Evolutionary conservation across 64 coral and sea anemone species (phyloP).

Genomic region (Stylophora pistillata): DNA sequence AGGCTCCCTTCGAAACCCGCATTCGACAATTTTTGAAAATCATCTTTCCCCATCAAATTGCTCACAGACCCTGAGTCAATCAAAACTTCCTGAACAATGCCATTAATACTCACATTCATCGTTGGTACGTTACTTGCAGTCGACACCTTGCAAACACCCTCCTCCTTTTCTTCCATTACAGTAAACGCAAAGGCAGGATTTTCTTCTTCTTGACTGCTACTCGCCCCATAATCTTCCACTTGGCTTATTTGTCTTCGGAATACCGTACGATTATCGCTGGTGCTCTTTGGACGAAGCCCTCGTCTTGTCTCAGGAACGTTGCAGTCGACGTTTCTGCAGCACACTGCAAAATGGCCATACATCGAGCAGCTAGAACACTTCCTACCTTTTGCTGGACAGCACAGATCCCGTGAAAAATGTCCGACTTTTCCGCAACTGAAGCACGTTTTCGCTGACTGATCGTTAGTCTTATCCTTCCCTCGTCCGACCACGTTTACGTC

Average conservation of each 20-base stretch:
- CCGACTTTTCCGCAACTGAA: constrained; percentile 59
- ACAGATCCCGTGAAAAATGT: constrained; percentile 54
- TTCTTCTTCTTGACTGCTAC: constrained; percentile 17
- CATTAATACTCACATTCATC: constrained; percentile 44
- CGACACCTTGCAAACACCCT: background rate
- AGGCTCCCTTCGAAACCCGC: constrained; percentile 6
- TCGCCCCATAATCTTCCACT: constrained; percentile 14
- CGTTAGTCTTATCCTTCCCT: background rate
- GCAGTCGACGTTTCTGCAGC: constrained; percentile 4
- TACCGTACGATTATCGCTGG: background rate
- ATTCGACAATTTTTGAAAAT: constrained; percentile 28
- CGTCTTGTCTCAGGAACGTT: background rate
- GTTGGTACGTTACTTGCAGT: background rate
- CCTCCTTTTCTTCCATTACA: constrained; percentile 15
- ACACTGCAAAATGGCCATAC: constrained; percentile 49
- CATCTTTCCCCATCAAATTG: constrained; percentile 56
- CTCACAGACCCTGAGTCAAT: constrained; percentile 68
- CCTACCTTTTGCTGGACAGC: constrained; percentile 58
- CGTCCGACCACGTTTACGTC: constrained; percentile 22
- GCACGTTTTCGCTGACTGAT: constrained; percentile 37
- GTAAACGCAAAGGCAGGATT: constrained; percentile 26
- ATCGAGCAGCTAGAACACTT: constrained; percentile 48
- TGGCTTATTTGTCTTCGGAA: constrained; percentile 12
- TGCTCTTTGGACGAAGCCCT: background rate
- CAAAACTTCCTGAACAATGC: constrained; percentile 47